Base-by-base conservation (phyloP, 2,888 invertebrate species). In the Philonicus albiceps region DNA sequence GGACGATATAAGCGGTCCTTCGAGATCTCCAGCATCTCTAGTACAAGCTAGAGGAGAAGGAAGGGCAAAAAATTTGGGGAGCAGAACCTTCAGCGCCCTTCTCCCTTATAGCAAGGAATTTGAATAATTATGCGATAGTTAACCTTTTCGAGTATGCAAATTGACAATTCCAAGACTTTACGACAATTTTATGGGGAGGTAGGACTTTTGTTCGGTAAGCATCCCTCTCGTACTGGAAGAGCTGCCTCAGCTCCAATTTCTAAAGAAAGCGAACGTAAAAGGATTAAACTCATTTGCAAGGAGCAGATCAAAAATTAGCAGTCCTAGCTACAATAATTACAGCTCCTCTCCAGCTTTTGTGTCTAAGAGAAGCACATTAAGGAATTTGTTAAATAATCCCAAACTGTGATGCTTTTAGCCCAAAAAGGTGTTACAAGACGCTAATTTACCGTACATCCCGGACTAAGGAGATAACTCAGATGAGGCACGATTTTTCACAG, bases 101-200 rank as follows among this genome's bases (percentile, higher is more conserved):
- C 73, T 53, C 31, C 53, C 74, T n/a, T 30, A 74, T 22, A 49
- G 85, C 3, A 87, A 81, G 86, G 81, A 87, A 87, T 87, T 87
- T 87, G 87, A 87, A 87, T 87, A 87, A 86, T 87, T 87, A 87
- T 86, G 86, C 87, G 76, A 87, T 87, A 87, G 87, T 87, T 87
- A 86, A 87, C 84, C 87, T 85, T 86, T 86, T 86, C 83, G 83
- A 78, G 84, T 31, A 87, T 87, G 87, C 87, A 87, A 87, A 87
- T 87, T 87, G 87, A 74, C 86, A 76, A 86, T 75, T 76, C 86
- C 34, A 81, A 27, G 72, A 83, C 53, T 74, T 72, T 83, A 83
- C 80, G 49, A 49, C 53, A 49, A 53, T 80, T 80, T 80, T 80
- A 80, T 49, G 22, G 80, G 31, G 49, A n/a, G 30, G 78, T 43